A percentile compares a stretch with the other conserved stretches of the same genome.
Evolutionary conservation across 2,113 vertebrate species (phyloP).

Genomic region (Amphilophus citrinellus): DNA sequence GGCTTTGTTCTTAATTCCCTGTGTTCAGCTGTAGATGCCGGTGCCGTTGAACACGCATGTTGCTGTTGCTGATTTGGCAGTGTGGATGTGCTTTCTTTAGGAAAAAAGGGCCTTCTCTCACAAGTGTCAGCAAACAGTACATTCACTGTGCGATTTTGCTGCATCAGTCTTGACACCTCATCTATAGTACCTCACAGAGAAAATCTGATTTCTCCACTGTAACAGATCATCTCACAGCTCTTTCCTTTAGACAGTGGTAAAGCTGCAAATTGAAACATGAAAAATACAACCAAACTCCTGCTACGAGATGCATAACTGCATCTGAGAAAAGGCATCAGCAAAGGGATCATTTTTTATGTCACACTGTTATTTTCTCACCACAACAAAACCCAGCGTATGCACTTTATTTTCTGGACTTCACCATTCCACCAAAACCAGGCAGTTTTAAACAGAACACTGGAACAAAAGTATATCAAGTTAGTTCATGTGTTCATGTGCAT

Average conservation of each 20-base stretch:
- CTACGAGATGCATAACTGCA: conserved; percentile 56
- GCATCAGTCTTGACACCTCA: conserved; percentile 69
- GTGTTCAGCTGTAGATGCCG: conserved; percentile 40
- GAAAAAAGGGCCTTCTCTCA: conserved; percentile 18
- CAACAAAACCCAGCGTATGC: conserved; percentile 26
- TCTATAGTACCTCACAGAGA: conserved; percentile 59
- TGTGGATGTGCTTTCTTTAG: conserved; percentile 8
- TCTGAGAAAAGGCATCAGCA: conserved; percentile 57
- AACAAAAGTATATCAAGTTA: neutral
- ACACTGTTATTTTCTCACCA: conserved; percentile 11
- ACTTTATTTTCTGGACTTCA: neutral
- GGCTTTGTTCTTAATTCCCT: conserved; percentile 25
- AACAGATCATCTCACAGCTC: conserved; percentile 71
- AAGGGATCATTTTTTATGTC: conserved; percentile 42
- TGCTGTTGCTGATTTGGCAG: conserved; percentile 53
- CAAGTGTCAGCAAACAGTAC: conserved; percentile 13
- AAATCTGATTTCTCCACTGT: conserved; percentile 69
- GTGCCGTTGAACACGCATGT: conserved; percentile 60
- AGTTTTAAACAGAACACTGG: neutral
- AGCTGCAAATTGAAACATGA: conserved; percentile 78
- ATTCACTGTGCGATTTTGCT: conserved; percentile 30
- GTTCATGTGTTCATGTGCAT: conserved; percentile 14
- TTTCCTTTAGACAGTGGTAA: conserved; percentile 66
- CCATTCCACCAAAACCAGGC: neutral
- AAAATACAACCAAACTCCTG: conserved; percentile 69